phyloP scores from a whole-genome alignment of 37 sponge, comb jelly and placozoan species.

The Cladorhizidae sp. region DNA sequence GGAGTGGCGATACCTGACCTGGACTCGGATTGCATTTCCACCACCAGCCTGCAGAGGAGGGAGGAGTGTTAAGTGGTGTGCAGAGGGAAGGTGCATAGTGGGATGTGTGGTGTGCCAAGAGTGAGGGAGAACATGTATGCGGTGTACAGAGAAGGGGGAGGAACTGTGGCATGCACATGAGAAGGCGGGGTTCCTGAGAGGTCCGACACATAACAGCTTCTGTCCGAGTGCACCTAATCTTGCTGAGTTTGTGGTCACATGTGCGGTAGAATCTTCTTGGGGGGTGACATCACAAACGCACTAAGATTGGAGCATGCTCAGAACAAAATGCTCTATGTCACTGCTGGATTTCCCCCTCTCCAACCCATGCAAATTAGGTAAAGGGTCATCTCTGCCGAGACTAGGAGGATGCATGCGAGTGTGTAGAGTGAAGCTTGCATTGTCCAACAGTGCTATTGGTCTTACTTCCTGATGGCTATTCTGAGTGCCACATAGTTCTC shows the following conservation, averaged over 20 bases:
- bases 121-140: background rate
- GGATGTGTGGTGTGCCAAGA: background rate
- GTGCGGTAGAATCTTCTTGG: too few species aligned
- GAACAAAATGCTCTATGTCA: background rate
- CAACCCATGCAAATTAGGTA: background rate
- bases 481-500: constrained; percentile 58
- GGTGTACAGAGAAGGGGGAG: too few species aligned
- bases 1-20: constrained; percentile 20
- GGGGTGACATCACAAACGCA: background rate
- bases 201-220: too few species aligned
- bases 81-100: background rate
- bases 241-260: too few species aligned
- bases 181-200: too few species aligned
- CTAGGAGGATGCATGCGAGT: background rate
- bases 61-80: background rate
- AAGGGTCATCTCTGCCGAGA: too few species aligned
- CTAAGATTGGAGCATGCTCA: background rate
- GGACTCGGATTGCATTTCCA: constrained; percentile 8
- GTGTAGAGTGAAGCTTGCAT: background rate
- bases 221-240: too few species aligned
- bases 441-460: too few species aligned
- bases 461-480: constrained; percentile 43
- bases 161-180: too few species aligned
- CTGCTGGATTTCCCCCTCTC: background rate
- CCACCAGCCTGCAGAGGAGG: constrained; percentile 7